Conservation (phyloP, 2,113 vertebrate genomes). For the Miniopterus natalensis region DNA sequence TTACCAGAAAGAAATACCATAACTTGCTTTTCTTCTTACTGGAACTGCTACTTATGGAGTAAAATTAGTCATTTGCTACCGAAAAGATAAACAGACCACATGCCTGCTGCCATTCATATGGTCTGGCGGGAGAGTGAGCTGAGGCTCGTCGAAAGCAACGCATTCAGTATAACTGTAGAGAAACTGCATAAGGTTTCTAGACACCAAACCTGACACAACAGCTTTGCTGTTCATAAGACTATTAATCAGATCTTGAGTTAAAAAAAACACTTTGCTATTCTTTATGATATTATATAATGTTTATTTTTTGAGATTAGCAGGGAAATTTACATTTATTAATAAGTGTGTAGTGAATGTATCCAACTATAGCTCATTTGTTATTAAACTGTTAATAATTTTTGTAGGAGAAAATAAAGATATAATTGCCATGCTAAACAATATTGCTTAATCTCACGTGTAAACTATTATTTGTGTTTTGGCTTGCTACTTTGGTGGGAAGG, state of each 20-base stretch:
- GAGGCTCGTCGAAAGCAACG: not conserved
- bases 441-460: not conserved
- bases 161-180: not conserved
- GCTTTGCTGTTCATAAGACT: not conserved
- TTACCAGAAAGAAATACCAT: constrained; percentile 38
- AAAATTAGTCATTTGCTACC: constrained; percentile 34
- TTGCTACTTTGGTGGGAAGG: not conserved
- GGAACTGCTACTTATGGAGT: not conserved
- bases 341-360: not conserved
- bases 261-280: not conserved
- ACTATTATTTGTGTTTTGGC: not conserved
- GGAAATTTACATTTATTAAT: not conserved
- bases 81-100: constrained; percentile 7
- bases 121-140: constrained; percentile 46
- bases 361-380: not conserved
- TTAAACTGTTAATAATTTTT: not conserved
- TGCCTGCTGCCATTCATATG: not conserved
- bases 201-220: not conserved
- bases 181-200: constrained; percentile 49
- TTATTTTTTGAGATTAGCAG: not conserved
- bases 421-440: not conserved
- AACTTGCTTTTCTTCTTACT: constrained; percentile 39
- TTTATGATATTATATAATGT: not conserved
- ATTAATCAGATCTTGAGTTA: not conserved
- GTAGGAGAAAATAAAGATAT: not conserved